phyloP scores from a whole-genome alignment of 2,888 invertebrate genomes.

The Prosopocoilus inquinatus region DNA sequence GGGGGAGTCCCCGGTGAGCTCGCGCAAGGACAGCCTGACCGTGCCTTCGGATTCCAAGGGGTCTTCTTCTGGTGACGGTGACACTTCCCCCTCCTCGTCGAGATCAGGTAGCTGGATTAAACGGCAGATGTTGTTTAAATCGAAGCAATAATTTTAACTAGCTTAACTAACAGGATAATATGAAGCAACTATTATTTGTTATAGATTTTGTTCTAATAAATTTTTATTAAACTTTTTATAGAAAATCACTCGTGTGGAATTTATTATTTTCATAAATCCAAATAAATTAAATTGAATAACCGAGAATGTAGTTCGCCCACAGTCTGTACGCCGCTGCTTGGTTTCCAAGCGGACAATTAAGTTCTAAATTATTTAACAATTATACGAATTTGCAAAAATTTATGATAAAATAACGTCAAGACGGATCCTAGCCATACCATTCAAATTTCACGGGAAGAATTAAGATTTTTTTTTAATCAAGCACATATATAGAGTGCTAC shows the following conservation, averaged over 20 bases:
- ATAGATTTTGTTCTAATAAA: constrained; percentile 15
- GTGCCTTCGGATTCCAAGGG: constrained; percentile 30
- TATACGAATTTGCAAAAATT: no score
- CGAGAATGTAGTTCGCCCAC: no score
- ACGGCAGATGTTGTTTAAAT: constrained; percentile 38
- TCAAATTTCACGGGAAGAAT: no score
- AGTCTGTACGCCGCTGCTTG: no score
- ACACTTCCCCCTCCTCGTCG: constrained; percentile 34
- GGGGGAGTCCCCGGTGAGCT: constrained; percentile 1
- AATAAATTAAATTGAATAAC: no score
- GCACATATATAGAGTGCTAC: no score
- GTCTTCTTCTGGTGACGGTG: constrained; percentile 31
- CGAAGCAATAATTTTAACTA: constrained; percentile 16
- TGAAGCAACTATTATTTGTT: constrained; percentile 14
- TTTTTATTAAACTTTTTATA: constrained; percentile 23
- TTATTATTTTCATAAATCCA: no score
- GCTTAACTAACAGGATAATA: constrained; percentile 13
- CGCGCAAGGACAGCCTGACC: constrained; percentile 26
- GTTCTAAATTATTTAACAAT: no score
- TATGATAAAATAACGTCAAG: no score
- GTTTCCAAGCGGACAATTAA: no score
- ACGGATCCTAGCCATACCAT: no score
- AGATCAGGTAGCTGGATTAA: constrained; percentile 42
- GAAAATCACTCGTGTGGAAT: constrained; percentile 1
- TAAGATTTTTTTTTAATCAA: no score